Base-by-base conservation (phyloP, 2,797 vertebrate species). In the Bufotes viridis region DNA sequence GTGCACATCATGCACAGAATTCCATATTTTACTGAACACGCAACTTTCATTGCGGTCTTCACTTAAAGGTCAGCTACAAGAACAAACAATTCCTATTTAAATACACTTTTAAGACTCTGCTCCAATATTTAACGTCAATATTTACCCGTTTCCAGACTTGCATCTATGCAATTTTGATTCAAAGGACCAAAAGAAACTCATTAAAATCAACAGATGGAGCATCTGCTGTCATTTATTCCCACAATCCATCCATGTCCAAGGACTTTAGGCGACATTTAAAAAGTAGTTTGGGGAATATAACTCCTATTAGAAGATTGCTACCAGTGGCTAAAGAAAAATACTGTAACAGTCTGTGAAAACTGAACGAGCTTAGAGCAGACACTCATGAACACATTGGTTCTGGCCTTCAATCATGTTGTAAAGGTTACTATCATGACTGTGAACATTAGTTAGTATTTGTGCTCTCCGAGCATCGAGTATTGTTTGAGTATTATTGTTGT, bases 251-350 rank as follows among this genome's bases (percentile, higher is more conserved):
- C 18, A 29, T n/a, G 55, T 22, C 69, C 29, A 51, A 76, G 57
- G 20, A 57, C 14, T 5, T 60, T 74, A 85, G 53, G 61, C 17
- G 26, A 70, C 51, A 72, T 72, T 84, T 84, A 72, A 82, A 67
- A 67, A 51, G 60, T 24, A 51, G 24, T 26, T 69, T 82, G 65
- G 81, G 58, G 42, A 84, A 84, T 58, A 55, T 18, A 55, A 57
- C 74, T 74, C 51, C 34, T 82, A 69, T 82, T 26, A 26, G 3
- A 67, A 65, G 20, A 29, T 81, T n/a, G 60, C 12, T 49, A 13
- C 17, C 60, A 51, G 3, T 51, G 34, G 11, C n/a, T 49, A 65
- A 49, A 18, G 7, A 60, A 20, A 63, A 61, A 60, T 61, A 61
- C 20, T 34, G 17, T 61, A 75, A 75, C 55, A 53, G 55, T 24